phyloP scores from a whole-genome alignment of 2,113 vertebrate species.

The Ceyx melanurus region DNA sequence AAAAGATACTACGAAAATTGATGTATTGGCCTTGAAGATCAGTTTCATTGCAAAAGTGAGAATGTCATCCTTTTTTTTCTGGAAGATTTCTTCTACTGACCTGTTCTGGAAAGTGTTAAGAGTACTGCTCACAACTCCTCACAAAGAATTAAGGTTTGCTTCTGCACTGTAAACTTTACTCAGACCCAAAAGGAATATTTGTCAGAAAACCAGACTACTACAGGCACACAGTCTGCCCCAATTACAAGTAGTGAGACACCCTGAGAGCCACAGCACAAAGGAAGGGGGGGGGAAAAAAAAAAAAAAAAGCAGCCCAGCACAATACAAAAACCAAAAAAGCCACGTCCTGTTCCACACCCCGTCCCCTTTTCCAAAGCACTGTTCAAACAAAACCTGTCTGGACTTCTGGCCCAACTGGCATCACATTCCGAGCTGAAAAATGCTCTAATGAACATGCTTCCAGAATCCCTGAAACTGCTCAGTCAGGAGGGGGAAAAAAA shows the following conservation, averaged over 20 bases:
- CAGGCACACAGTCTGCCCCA: background rate
- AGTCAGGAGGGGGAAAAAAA: background rate
- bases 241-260: background rate
- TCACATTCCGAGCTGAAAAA: background rate
- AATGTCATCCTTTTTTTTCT: background rate
- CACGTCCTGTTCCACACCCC: background rate
- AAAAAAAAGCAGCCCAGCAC: too few species aligned
- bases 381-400: background rate
- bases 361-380: background rate
- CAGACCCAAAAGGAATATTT: background rate
- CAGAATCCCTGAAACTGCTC: background rate
- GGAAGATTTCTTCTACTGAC: background rate
- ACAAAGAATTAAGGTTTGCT: background rate
- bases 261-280: background rate
- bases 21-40: background rate
- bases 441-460: accelerated
- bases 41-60: background rate
- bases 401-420: background rate
- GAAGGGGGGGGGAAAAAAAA: accelerated
- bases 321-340: too few species aligned
- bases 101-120: background rate
- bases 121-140: background rate
- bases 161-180: background rate
- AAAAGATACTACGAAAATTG: background rate
- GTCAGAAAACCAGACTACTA: background rate